Percentiles rank a stretch among this genome's conserved stretches.
These are phyloP conservation scores for Coptodon rendalli DNA, from an alignment of 2,113 vertebrate genomes.

Conservation along the genomic window DNA sequence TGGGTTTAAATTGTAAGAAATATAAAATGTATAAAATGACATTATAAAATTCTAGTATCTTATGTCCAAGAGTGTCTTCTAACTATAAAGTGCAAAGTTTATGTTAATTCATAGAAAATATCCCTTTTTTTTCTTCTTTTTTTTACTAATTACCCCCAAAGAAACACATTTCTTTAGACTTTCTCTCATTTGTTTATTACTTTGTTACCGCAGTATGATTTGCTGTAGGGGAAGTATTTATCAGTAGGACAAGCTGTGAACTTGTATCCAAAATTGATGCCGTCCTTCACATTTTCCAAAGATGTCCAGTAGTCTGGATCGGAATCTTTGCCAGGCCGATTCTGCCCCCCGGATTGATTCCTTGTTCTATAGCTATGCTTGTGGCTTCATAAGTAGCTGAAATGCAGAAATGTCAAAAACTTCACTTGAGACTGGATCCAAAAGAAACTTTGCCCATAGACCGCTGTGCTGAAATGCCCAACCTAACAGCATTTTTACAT, in stretches of 20 bases:
- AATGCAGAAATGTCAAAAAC: not conserved
- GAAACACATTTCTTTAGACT: not conserved
- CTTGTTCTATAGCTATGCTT: not conserved
- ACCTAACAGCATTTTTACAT: not conserved
- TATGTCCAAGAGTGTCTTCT: not conserved
- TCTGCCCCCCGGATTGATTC: not conserved
- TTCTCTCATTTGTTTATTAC: not conserved
- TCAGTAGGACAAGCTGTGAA: not conserved
- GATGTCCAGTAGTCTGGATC: not conserved
- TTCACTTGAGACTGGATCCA: not conserved
- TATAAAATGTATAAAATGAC: not conserved
- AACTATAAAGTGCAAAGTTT: not conserved
- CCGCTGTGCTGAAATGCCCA: not conserved
- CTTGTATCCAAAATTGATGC: not conserved
- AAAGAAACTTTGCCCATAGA: rapidly evolving
- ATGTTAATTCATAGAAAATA: not conserved
- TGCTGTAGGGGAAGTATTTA: not conserved
- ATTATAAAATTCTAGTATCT: not conserved
- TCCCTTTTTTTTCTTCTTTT: rapidly evolving
- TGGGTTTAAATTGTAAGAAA: not conserved
- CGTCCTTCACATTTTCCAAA: not conserved
- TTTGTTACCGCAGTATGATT: not conserved
- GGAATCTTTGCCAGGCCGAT: not conserved
- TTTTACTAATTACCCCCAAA: not conserved
- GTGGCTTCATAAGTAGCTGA: not conserved